These are phyloP conservation scores for Eilema griseolum DNA, from an alignment of 2,888 invertebrate species.

Conservation along the genomic window DNA sequence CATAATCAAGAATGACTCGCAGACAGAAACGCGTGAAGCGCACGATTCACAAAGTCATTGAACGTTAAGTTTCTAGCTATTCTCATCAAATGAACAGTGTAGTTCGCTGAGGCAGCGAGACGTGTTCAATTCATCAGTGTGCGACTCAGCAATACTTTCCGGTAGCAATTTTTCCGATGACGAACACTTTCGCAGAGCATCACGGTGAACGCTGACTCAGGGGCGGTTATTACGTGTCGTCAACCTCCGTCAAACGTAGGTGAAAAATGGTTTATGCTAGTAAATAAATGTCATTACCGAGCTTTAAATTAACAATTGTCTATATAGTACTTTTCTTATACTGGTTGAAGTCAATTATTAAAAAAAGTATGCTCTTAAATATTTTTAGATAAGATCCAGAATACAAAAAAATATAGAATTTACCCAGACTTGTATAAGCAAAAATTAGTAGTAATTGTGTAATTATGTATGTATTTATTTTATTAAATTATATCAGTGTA, in stretches of 20 bases:
- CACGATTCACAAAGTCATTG: constrained; percentile 44
- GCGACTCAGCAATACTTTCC: constrained; percentile 54
- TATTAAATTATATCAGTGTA: too few species aligned
- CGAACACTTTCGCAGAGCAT: constrained; percentile 65
- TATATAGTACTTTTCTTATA: too few species aligned
- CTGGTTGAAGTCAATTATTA: too few species aligned
- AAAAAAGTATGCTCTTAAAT: too few species aligned
- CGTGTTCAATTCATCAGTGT: constrained; percentile 60
- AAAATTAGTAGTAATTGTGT: too few species aligned
- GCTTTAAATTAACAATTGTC: not conserved
- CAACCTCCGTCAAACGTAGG: constrained; percentile 46
- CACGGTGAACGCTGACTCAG: constrained; percentile 60
- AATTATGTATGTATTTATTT: too few species aligned
- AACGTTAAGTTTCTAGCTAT: constrained; percentile 49
- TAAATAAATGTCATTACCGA: constrained; percentile 17
- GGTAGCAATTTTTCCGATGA: constrained; percentile 71
- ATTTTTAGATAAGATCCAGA: too few species aligned
- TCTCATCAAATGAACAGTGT: constrained; percentile 52
- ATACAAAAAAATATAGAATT: too few species aligned
- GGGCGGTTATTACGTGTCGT: constrained; percentile 52
- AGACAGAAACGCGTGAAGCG: constrained; percentile 42
- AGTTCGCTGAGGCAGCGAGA: constrained; percentile 45
- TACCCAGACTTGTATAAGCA: too few species aligned
- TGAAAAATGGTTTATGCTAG: constrained; percentile 28
- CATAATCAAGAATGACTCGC: not conserved